Evolutionary conservation across 2,113 vertebrate genomes (phyloP).

Genomic region (Leptodactylus fuscus): DNA sequence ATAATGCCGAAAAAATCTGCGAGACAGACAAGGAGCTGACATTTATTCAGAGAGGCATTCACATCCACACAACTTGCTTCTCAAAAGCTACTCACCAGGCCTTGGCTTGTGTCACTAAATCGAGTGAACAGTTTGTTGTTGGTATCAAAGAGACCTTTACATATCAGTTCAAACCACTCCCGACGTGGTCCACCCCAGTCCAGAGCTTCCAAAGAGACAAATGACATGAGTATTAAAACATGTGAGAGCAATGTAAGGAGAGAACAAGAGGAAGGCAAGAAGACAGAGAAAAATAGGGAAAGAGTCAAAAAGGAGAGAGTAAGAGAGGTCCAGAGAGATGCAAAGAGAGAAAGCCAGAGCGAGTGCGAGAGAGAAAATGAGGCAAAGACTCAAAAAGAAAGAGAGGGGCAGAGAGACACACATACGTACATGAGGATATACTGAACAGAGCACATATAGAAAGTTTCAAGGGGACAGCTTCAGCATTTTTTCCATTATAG

Average conservation of each 20-base stretch:
- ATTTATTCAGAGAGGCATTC: background rate
- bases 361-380: background rate
- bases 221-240: background rate
- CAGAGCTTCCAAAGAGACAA: conserved; percentile 78
- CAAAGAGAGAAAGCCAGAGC: background rate
- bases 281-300: too few species aligned
- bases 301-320: too few species aligned
- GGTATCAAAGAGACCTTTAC: conserved; percentile 95
- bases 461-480: too few species aligned
- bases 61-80: background rate
- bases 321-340: too few species aligned
- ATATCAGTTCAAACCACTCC: conserved; percentile 97
- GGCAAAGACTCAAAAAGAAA: background rate
- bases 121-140: conserved; percentile 92
- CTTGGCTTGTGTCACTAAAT: conserved; percentile 97
- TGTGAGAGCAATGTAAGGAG: background rate
- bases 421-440: background rate
- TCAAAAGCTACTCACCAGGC: conserved; percentile 79
- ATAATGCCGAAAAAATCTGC: too few species aligned
- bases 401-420: background rate
- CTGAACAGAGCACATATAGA: too few species aligned
- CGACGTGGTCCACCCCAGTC: conserved; percentile 97
- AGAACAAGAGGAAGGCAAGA: too few species aligned
- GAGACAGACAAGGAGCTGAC: too few species aligned
- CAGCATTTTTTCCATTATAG: too few species aligned